Evolutionary conservation across 2,888 invertebrate genomes (phyloP).

Genomic region (Tiliacea citrago): DNA sequence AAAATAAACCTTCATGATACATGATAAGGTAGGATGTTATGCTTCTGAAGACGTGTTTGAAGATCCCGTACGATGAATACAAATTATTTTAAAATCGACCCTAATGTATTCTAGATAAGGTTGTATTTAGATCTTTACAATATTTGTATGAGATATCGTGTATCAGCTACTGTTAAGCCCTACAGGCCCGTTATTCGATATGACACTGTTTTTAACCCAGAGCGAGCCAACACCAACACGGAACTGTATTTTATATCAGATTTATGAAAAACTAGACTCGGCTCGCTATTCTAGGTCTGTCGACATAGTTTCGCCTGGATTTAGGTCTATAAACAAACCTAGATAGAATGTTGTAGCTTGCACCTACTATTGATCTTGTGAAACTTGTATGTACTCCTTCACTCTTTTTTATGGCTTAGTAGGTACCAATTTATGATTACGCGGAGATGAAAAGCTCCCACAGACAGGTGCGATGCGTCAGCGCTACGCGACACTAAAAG

Average conservation of each 20-base stretch:
- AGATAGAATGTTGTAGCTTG: conserved; percentile 38
- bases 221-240: conserved; percentile 22
- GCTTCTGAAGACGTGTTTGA: neutral
- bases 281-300: conserved; percentile 41
- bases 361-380: conserved; percentile 14
- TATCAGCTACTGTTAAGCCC: conserved; percentile 26
- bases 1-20: conserved; percentile 19
- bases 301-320: conserved; percentile 48
- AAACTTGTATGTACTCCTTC: conserved; percentile 13
- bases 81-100: conserved; percentile 7
- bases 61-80: neutral
- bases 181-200: conserved; percentile 52
- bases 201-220: conserved; percentile 43
- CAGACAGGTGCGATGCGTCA: too few species aligned
- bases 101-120: neutral
- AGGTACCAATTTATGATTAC: neutral
- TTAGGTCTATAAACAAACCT: conserved; percentile 54
- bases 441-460: too few species aligned
- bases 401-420: conserved; percentile 1
- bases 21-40: conserved; percentile 20
- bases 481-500: too few species aligned
- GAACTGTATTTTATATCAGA: conserved; percentile 59
- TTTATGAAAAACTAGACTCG: conserved; percentile 52
- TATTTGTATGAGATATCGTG: neutral
- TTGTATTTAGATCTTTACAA: conserved; percentile 4